These are phyloP conservation scores for Gephyroberyx darwinii DNA, from an alignment of 2,797 vertebrate genomes.

Conservation along the genomic window DNA sequence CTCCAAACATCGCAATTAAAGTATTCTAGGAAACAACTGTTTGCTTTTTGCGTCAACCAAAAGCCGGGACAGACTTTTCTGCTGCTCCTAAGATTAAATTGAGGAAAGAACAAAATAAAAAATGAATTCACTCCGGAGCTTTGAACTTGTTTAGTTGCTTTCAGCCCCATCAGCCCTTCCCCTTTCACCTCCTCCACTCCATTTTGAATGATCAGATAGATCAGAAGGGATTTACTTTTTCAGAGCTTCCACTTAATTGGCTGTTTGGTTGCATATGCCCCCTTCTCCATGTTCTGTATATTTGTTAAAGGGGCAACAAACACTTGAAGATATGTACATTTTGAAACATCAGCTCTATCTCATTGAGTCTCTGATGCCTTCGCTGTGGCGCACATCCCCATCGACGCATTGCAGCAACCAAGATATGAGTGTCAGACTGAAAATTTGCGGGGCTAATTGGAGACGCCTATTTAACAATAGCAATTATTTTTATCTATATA, in stretches of 20 bases:
- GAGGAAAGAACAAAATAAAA: slow-evolving; percentile 20
- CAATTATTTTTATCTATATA: slow-evolving; percentile 47
- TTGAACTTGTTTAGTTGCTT: slow-evolving; percentile 14
- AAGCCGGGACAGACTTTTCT: slow-evolving; percentile 42
- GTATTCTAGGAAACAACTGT: slow-evolving; percentile 47
- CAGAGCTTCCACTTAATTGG: slow-evolving; percentile 38
- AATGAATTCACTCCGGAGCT: slow-evolving; percentile 22
- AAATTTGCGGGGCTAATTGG: slow-evolving; percentile 39
- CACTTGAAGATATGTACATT: neutral
- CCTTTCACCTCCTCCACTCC: slow-evolving; percentile 1
- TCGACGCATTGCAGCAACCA: slow-evolving; percentile 11
- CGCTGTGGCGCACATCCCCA: too few species aligned
- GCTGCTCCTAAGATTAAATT: slow-evolving; percentile 35
- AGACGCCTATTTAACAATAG: slow-evolving; percentile 34
- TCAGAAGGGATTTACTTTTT: slow-evolving; percentile 4
- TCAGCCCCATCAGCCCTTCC: slow-evolving; percentile 5
- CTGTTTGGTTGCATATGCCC: slow-evolving; percentile 36
- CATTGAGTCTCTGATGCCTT: neutral
- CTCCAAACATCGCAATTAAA: slow-evolving; percentile 66
- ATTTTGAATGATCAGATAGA: slow-evolving; percentile 36
- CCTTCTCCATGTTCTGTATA: neutral
- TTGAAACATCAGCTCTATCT: slow-evolving; percentile 21
- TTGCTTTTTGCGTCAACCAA: slow-evolving; percentile 30
- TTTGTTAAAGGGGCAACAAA: neutral
- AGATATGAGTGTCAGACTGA: slow-evolving; percentile 4